phyloP scores from a whole-genome alignment of 2,113 vertebrate species.

The Brachyistius frenatus region DNA sequence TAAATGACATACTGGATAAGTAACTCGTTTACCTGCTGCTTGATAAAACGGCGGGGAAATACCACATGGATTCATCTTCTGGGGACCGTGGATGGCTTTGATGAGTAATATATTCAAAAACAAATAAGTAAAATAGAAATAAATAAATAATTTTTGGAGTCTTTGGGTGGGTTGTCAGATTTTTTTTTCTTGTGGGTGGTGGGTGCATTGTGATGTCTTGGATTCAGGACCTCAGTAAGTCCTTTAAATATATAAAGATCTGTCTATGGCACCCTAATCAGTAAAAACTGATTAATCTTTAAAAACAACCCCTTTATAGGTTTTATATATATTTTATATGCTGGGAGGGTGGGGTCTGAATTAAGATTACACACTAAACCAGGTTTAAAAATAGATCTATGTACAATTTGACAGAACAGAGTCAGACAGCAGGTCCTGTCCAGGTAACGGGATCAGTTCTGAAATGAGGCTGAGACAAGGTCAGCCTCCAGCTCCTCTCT shows the following conservation, averaged over 20 bases:
- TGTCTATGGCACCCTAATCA: no score
- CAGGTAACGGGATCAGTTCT: slow-evolving; percentile 39
- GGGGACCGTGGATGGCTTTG: not conserved
- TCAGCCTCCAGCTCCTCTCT: slow-evolving; percentile 16
- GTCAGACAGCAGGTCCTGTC: not conserved
- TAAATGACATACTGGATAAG: not conserved
- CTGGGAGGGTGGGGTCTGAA: no score
- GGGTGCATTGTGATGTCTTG: no score
- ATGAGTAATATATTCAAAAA: no score
- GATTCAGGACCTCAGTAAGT: no score
- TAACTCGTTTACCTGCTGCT: not conserved
- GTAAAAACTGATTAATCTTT: no score
- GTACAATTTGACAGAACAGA: not conserved
- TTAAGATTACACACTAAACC: not conserved
- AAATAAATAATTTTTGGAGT: no score
- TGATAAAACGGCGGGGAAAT: not conserved
- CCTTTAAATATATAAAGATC: no score
- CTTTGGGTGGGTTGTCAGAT: no score
- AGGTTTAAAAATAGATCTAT: not conserved
- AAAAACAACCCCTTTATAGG: no score
- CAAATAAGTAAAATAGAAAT: no score
- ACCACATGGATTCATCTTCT: not conserved
- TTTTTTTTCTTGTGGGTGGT: no score
- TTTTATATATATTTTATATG: not conserved
- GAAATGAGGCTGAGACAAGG: slow-evolving; percentile 15